phyloP scores from a whole-genome alignment of 2,113 vertebrate genomes.

The Paramisgurnus dabryanus region DNA sequence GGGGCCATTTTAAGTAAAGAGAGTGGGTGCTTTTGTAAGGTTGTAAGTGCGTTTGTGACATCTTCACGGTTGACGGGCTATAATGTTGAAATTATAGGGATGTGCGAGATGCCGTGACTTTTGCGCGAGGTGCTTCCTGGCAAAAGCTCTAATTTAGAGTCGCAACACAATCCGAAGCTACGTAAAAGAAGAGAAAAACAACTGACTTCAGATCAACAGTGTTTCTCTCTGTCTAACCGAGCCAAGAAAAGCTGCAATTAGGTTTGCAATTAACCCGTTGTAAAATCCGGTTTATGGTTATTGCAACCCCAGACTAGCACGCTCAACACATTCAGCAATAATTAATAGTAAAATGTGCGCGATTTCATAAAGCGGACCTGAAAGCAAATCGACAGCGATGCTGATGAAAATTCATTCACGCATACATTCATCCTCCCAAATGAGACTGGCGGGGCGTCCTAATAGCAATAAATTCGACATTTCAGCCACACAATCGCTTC shows the following conservation, averaged over 20 bases:
- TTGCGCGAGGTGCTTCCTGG: neutral
- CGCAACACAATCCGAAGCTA: neutral
- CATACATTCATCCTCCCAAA: slow-evolving; percentile 2
- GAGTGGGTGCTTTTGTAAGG: neutral
- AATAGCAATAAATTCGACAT: slow-evolving; percentile 20
- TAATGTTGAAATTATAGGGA: slow-evolving; percentile 2
- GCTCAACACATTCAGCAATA: neutral
- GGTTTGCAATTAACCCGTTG: slow-evolving; percentile 24
- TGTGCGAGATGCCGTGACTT: neutral
- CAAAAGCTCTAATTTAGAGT: slow-evolving; percentile 4
- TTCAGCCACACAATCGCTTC: slow-evolving; percentile 30
- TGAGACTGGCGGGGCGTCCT: neutral
- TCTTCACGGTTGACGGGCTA: neutral
- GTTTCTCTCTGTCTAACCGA: neutral
- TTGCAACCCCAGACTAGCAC: slow-evolving; percentile 14
- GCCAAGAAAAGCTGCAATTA: slow-evolving; percentile 25
- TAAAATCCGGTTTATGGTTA: slow-evolving; percentile 32
- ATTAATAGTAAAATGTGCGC: slow-evolving; percentile 30
- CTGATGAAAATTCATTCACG: neutral
- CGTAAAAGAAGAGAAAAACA: neutral
- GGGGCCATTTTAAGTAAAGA: neutral
- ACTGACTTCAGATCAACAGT: neutral
- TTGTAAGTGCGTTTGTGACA: neutral
- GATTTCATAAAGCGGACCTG: slow-evolving; percentile 14
- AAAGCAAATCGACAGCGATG: slow-evolving; percentile 13